These are phyloP conservation scores for Pteropus rufus DNA, from an alignment of 2,797 vertebrate genomes.

Conservation along the genomic window DNA sequence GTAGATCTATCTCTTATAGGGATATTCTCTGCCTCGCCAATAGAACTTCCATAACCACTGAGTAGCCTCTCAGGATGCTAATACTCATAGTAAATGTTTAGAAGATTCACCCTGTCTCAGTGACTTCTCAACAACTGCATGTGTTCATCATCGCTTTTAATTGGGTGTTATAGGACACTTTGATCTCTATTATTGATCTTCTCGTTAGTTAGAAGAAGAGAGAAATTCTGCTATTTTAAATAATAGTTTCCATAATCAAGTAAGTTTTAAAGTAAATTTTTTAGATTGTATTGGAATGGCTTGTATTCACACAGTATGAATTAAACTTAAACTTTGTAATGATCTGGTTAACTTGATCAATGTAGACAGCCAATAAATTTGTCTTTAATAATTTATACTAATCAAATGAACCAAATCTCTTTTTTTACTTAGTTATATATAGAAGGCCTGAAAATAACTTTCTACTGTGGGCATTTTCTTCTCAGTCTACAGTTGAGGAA, in stretches of 20 bases:
- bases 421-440: background rate
- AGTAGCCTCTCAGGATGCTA: background rate
- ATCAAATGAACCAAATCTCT: background rate
- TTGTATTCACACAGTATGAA: background rate
- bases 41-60: background rate
- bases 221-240: background rate
- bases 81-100: fast-evolving
- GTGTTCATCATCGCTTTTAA: background rate
- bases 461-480: background rate
- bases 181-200: background rate
- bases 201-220: background rate
- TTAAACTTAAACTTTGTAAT: background rate
- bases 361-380: background rate
- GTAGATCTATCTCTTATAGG: background rate
- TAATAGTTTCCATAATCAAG: background rate
- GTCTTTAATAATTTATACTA: background rate
- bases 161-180: background rate
- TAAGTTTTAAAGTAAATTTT: background rate
- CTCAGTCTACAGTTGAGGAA: background rate
- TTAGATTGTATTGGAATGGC: background rate
- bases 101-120: background rate
- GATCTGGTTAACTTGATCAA: background rate
- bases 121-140: background rate
- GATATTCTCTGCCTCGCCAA: background rate
- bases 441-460: background rate